phyloP scores from a whole-genome alignment of 1,140 invertebrate species.

The Drosophila insularis region DNA sequence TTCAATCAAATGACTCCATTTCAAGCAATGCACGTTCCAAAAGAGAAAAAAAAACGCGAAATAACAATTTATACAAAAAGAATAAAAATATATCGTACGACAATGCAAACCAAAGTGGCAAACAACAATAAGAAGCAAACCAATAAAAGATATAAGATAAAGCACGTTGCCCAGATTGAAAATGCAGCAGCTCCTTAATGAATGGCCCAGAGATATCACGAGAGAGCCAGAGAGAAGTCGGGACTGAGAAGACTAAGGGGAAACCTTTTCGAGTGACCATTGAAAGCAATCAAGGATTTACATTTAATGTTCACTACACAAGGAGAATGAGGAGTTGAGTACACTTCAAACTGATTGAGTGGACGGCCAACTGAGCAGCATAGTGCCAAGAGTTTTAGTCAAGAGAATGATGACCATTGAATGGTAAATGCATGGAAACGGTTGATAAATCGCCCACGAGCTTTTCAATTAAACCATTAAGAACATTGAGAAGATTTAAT shows the following conservation, averaged over 20 bases:
- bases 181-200: slow-evolving; percentile 34
- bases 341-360: slow-evolving; percentile 45
- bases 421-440: slow-evolving; percentile 1
- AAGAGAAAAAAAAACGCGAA: slow-evolving; percentile 29
- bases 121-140: slow-evolving; percentile 72
- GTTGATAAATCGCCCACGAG: neutral
- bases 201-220: slow-evolving; percentile 14
- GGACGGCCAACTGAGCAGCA: slow-evolving; percentile 20
- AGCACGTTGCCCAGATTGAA: slow-evolving; percentile 56
- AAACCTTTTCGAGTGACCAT: slow-evolving; percentile 34
- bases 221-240: neutral
- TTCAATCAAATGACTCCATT: slow-evolving; percentile 71
- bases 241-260: neutral
- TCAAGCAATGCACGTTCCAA: slow-evolving; percentile 25
- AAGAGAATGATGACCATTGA: neutral
- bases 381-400: slow-evolving; percentile 7
- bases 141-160: slow-evolving; percentile 71
- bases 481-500: neutral
- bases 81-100: slow-evolving; percentile 27
- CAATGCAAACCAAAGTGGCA: slow-evolving; percentile 65
- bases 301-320: slow-evolving; percentile 20
- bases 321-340: neutral
- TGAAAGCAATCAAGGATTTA: slow-evolving; percentile 28
- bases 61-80: slow-evolving; percentile 44
- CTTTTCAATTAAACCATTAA: slow-evolving; percentile 9